Evolutionary conservation across 2,113 vertebrate species (phyloP).

Genomic region (Cercocebus atys): DNA sequence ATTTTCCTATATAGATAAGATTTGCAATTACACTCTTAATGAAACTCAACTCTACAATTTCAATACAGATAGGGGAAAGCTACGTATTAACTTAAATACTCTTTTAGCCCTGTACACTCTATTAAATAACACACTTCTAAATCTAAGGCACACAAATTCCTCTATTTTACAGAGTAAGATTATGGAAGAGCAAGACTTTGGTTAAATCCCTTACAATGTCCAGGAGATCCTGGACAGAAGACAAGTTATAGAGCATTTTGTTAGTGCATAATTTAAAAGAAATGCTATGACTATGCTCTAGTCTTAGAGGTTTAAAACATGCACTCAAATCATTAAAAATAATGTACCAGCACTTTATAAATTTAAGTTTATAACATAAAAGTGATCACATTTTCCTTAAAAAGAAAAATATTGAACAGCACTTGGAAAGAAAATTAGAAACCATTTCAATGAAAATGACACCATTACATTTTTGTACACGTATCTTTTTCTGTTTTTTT

Average conservation of each 20-base stretch:
- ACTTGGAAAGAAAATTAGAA: conserved; percentile 49
- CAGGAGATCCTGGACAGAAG: conserved; percentile 37
- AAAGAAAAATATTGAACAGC: conserved; percentile 22
- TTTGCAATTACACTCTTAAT: conserved; percentile 48
- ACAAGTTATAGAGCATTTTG: conserved; percentile 46
- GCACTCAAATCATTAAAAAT: conserved; percentile 61
- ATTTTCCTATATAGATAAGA: not conserved
- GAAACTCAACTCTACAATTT: conserved; percentile 42
- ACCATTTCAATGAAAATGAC: conserved; percentile 62
- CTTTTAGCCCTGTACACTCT: conserved; percentile 47
- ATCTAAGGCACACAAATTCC: conserved; percentile 77
- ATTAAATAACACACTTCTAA: conserved; percentile 67
- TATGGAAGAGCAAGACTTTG: conserved; percentile 71
- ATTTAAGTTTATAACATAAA: conserved; percentile 77
- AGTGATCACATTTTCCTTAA: conserved; percentile 56
- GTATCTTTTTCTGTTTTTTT: not conserved
- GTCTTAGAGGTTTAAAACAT: conserved; percentile 61
- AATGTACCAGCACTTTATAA: conserved; percentile 75
- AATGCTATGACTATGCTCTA: conserved; percentile 55
- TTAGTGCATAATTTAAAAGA: conserved; percentile 66
- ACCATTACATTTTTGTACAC: not conserved
- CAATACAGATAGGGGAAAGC: not conserved
- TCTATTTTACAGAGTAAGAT: conserved; percentile 73
- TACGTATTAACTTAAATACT: conserved; percentile 57
- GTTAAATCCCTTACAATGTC: conserved; percentile 37